These are phyloP conservation scores for Hydraecia micacea DNA, from an alignment of 2,888 invertebrate species.

Conservation along the genomic window DNA sequence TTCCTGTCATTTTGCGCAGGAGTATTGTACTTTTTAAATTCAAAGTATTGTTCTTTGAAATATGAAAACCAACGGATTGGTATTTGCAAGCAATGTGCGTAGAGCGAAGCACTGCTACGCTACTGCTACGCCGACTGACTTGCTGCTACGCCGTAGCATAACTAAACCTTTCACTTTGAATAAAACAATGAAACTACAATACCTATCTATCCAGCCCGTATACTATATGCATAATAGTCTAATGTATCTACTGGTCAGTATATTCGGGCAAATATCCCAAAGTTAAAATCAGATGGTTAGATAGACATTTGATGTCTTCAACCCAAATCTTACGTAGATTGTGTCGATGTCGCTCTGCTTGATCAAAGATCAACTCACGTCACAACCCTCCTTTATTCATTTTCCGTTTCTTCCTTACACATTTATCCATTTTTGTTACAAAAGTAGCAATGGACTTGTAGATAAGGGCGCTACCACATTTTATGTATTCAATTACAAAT, in stretches of 20 bases:
- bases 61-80: not conserved
- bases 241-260: too few relatives aligned
- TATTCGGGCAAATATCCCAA: not conserved
- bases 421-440: conserved; percentile 53
- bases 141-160: conserved; percentile 48
- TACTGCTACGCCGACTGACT: conserved; percentile 27
- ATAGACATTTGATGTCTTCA: conserved; percentile 13
- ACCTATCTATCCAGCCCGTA: not conserved
- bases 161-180: conserved; percentile 1
- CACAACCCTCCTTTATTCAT: conserved; percentile 27
- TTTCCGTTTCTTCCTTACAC: conserved; percentile 29
- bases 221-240: not conserved
- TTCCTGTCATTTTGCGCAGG: conserved; percentile 81
- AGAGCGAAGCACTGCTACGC: conserved; percentile 27
- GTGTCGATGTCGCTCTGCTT: conserved; percentile 1
- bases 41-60: conserved; percentile 23
- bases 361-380: conserved; percentile 36
- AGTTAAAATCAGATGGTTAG: not conserved
- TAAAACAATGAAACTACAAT: not conserved
- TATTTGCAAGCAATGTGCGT: not conserved
- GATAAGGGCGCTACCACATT: conserved; percentile 65
- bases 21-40: conserved; percentile 71
- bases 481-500: conserved; percentile 69
- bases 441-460: conserved; percentile 53
- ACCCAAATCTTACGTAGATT: conserved; percentile 4